These are phyloP conservation scores for Hermodice carunculata DNA, from an alignment of 2,888 invertebrate species.

Conservation along the genomic window DNA sequence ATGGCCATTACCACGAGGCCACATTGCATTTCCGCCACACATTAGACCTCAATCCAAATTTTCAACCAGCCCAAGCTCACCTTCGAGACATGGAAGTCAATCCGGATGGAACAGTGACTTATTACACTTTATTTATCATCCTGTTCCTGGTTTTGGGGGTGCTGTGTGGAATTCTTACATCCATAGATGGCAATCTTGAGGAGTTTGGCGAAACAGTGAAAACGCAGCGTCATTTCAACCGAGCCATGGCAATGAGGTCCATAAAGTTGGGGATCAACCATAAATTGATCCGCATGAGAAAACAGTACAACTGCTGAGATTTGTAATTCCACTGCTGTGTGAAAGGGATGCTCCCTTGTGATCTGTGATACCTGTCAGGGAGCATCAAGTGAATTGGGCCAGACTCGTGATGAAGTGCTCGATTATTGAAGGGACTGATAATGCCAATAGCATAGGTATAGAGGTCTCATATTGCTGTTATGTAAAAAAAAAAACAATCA, in stretches of 20 bases:
- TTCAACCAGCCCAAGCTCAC: constrained; percentile 84
- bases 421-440: too few relatives aligned
- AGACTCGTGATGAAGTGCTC: too few relatives aligned
- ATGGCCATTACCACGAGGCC: constrained; percentile 90
- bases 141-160: constrained; percentile 84
- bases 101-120: constrained; percentile 84
- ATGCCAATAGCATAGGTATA: too few relatives aligned
- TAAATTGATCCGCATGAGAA: constrained; percentile 46
- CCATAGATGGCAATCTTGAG: constrained; percentile 74
- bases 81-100: constrained; percentile 85
- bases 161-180: constrained; percentile 84
- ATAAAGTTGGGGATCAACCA: constrained; percentile 73
- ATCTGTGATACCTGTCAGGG: too few relatives aligned
- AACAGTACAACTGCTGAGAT: constrained; percentile 45
- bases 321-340: too few relatives aligned
- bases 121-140: constrained; percentile 89
- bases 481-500: too few relatives aligned
- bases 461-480: too few relatives aligned
- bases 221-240: constrained; percentile 86
- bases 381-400: too few relatives aligned
- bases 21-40: constrained; percentile 86
- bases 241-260: constrained; percentile 90
- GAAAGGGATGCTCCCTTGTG: too few relatives aligned
- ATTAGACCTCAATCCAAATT: constrained; percentile 86
- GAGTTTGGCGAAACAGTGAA: constrained; percentile 70